A percentile compares a stretch with the other conserved stretches of the same genome.
Conservation (phyloP, 2,888 invertebrate species). For the Allophyes oxyacanthae region DNA sequence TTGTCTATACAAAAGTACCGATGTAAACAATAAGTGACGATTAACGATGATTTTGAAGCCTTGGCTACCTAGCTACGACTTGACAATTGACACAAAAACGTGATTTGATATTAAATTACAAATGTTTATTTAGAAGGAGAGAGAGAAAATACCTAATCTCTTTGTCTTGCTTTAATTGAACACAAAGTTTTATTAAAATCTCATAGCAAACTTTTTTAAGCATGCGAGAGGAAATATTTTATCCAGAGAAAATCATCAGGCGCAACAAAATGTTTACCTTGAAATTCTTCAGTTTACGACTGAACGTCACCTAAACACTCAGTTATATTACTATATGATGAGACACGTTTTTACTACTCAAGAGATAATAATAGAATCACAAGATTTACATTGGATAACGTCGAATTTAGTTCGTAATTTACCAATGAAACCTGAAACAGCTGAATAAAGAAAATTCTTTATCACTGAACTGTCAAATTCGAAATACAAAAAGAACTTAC, state of each 20-base stretch:
- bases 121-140: no score
- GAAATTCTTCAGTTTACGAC: conserved; percentile 30
- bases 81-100: no score
- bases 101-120: no score
- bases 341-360: not conserved
- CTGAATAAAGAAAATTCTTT: conserved; percentile 11
- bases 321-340: conserved; percentile 20
- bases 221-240: conserved; percentile 1
- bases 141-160: no score
- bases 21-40: no score
- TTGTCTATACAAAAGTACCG: not conserved
- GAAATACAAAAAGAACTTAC: conserved; percentile 63
- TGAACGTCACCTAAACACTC: conserved; percentile 13
- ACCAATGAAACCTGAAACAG: not conserved
- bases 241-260: conserved; percentile 43
- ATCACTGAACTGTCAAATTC: conserved; percentile 10
- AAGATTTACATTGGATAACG: not conserved
- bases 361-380: not conserved
- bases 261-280: conserved; percentile 31
- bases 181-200: no score
- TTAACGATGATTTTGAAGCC: no score
- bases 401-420: not conserved
- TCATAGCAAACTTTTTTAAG: conserved; percentile 16
- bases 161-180: no score
- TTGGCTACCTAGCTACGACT: no score